phyloP scores from a whole-genome alignment of 53 echinoderm and acorn worm species.

The Holothuria leucospilota region DNA sequence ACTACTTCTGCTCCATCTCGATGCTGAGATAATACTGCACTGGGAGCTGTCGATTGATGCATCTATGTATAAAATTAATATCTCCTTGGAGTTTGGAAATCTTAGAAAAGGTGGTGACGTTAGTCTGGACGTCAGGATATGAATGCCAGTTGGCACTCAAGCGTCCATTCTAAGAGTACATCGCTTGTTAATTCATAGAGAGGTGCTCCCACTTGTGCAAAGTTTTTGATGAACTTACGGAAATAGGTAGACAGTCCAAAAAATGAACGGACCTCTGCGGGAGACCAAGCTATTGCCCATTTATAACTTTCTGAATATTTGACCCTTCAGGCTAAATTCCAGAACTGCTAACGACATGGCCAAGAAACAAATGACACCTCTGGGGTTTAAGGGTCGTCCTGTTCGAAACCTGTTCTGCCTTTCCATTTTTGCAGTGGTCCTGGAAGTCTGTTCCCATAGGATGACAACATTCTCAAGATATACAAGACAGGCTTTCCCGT shows the following conservation, averaged over 20 bases:
- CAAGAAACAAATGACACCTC: conserved; percentile 19
- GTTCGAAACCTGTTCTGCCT: conserved; percentile 29
- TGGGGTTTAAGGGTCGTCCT: conserved; percentile 18
- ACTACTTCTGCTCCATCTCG: conserved; percentile 8
- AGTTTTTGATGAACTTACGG: conserved; percentile 55
- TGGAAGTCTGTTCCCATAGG: conserved; percentile 61
- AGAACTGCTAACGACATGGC: conserved; percentile 13
- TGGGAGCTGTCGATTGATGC: conserved; percentile 36
- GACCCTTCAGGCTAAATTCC: conserved; percentile 60
- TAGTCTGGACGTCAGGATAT: conserved; percentile 40
- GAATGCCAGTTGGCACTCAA: conserved; percentile 65
- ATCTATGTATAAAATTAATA: conserved; percentile 32
- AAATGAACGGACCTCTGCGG: conserved; percentile 57
- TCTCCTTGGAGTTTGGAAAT: conserved; percentile 26
- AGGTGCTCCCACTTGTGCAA: conserved; percentile 52
- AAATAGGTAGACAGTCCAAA: conserved; percentile 68
- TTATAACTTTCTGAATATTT: conserved; percentile 48
- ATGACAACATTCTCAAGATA: conserved; percentile 74
- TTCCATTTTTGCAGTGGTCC: conserved; percentile 53
- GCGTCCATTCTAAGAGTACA: conserved; percentile 58
- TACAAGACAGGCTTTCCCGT: conserved; percentile 55
- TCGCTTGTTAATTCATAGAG: conserved; percentile 58
- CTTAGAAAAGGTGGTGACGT: conserved; percentile 37
- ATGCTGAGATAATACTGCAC: conserved; percentile 34
- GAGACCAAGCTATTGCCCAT: conserved; percentile 50